Percentiles rank a stretch among this genome's conserved stretches.
These are phyloP conservation scores for Diuraphis noxia DNA, from an alignment of 1,140 invertebrate genomes.

Conservation along the genomic window DNA sequence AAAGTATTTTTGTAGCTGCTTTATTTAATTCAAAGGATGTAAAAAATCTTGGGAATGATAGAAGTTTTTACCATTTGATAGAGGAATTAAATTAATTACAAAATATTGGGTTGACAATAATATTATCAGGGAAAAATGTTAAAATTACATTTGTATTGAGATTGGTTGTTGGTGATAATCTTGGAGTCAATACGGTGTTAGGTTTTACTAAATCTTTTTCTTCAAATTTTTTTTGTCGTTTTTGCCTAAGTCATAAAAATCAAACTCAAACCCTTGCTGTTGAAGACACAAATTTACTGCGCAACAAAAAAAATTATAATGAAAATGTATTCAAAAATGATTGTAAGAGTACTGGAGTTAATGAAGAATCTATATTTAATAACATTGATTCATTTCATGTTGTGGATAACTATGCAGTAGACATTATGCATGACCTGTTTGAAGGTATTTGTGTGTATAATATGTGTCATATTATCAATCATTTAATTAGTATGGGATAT, in stretches of 20 bases:
- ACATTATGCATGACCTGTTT: constrained; percentile 1
- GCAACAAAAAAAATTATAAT: constrained; percentile 14
- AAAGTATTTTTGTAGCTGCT: neutral
- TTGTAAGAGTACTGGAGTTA: neutral
- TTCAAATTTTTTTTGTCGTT: constrained; percentile 26
- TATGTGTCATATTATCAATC: neutral
- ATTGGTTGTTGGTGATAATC: constrained; percentile 12
- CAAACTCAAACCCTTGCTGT: neutral
- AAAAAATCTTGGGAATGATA: neutral
- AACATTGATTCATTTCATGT: neutral
- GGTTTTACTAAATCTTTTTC: neutral
- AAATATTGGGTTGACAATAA: neutral
- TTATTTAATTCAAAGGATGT: neutral
- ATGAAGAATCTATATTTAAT: constrained; percentile 14
- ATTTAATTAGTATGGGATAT: constrained; percentile 15
- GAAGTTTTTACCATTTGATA: neutral
- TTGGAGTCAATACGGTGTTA: neutral
- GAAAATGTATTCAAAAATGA: constrained; percentile 28
- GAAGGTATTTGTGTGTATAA: constrained; percentile 20
- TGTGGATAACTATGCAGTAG: neutral
- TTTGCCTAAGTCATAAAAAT: neutral
- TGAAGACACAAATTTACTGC: constrained; percentile 2
- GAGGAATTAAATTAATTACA: neutral
- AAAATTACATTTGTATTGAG: neutral
- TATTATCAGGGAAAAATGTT: neutral